These are phyloP conservation scores for Conus betulinus DNA, from an alignment of 1,140 invertebrate species.

Conservation along the genomic window DNA sequence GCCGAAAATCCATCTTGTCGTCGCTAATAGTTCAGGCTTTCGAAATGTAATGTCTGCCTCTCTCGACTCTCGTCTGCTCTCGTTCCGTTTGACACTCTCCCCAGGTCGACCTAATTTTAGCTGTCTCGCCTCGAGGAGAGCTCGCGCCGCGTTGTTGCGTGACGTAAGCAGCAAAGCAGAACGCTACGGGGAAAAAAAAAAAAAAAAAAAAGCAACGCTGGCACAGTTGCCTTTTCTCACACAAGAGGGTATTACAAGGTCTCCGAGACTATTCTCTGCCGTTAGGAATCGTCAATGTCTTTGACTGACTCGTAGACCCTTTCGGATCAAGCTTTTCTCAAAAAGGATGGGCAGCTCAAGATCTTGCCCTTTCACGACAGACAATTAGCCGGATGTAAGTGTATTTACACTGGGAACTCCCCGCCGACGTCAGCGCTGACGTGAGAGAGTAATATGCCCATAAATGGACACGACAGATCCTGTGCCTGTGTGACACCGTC, in stretches of 20 bases:
- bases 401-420: slow-evolving; percentile 36
- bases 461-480: slow-evolving; percentile 33
- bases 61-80: slow-evolving; percentile 22
- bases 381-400: slow-evolving; percentile 38
- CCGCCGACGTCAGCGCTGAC: slow-evolving; percentile 33
- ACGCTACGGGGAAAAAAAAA: background rate
- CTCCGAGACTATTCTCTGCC: no score
- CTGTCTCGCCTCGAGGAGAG: slow-evolving; percentile 34
- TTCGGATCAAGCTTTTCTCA: background rate
- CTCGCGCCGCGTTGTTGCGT: slow-evolving; percentile 35
- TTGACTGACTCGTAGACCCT: background rate
- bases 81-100: slow-evolving; percentile 26
- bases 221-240: no score
- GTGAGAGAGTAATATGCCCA: slow-evolving; percentile 28
- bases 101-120: slow-evolving; percentile 35
- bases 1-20: slow-evolving; percentile 9
- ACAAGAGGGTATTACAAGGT: no score
- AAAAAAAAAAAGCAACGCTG: no score
- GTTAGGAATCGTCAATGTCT: no score
- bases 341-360: slow-evolving; percentile 6
- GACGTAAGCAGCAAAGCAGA: slow-evolving; percentile 35
- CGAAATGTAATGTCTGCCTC: slow-evolving; percentile 27
- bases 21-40: slow-evolving; percentile 6
- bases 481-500: background rate
- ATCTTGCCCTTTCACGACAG: slow-evolving; percentile 1